These are phyloP conservation scores for Amaurobius ferox DNA, from an alignment of 2,888 invertebrate species.

Conservation along the genomic window DNA sequence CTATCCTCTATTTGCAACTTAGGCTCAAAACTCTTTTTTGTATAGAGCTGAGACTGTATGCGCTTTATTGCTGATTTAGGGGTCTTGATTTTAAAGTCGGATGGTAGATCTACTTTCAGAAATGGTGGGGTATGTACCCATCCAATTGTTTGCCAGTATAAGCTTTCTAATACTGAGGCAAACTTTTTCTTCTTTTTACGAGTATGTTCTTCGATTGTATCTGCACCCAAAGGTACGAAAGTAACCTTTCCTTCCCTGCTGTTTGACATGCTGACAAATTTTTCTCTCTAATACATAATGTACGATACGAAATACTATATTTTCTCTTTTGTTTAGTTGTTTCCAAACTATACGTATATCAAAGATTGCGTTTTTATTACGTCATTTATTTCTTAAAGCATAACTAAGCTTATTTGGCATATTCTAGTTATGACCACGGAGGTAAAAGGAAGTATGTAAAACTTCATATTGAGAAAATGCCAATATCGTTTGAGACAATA, in stretches of 20 bases:
- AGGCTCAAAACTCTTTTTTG: conserved; percentile 36
- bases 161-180: conserved; percentile 27
- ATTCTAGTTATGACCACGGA: too few relatives aligned
- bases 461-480: too few relatives aligned
- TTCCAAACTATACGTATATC: too few relatives aligned
- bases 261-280: too few relatives aligned
- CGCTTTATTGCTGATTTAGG: conserved; percentile 13
- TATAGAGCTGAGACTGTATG: neutral
- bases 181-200: neutral
- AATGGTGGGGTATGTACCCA: conserved; percentile 62
- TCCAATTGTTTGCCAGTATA: conserved; percentile 55
- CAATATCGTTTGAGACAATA: too few relatives aligned
- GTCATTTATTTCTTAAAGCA: too few relatives aligned
- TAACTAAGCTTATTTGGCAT: too few relatives aligned
- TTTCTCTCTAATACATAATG: too few relatives aligned
- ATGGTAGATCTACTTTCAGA: neutral
- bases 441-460: too few relatives aligned
- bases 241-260: neutral
- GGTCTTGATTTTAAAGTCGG: neutral
- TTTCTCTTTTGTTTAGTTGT: too few relatives aligned
- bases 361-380: too few relatives aligned
- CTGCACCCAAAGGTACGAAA: neutral
- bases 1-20: conserved; percentile 49
- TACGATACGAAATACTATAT: too few relatives aligned
- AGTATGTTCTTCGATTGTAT: neutral